phyloP scores from a whole-genome alignment of 2,113 vertebrate species.

The Hassar affinis region DNA sequence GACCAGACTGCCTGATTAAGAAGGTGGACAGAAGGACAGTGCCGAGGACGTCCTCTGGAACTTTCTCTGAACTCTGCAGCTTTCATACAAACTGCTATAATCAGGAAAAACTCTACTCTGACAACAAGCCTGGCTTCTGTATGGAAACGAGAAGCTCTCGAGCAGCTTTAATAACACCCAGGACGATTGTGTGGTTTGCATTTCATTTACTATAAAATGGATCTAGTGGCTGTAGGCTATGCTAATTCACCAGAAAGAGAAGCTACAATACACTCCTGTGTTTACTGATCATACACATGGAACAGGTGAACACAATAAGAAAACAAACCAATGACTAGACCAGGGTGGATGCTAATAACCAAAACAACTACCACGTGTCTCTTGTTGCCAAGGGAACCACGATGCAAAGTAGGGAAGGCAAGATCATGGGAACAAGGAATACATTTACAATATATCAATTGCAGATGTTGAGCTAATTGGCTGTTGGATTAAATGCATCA shows the following conservation, averaged over 20 bases:
- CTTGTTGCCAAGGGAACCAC: neutral
- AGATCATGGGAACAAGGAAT: neutral
- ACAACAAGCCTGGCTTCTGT: neutral
- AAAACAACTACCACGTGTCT: neutral
- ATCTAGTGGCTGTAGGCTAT: neutral
- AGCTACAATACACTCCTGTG: neutral
- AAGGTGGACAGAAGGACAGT: conserved; percentile 5
- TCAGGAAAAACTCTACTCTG: neutral
- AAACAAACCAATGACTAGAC: neutral
- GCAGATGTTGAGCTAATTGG: conserved; percentile 4
- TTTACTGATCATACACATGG: neutral
- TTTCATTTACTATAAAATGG: neutral
- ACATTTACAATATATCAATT: conserved; percentile 1
- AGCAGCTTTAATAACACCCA: neutral
- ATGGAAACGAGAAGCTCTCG: neutral
- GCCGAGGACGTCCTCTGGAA: neutral
- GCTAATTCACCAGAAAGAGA: conserved; percentile 11
- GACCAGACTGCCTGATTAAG: neutral
- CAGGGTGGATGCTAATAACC: too few relatives aligned
- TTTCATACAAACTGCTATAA: neutral
- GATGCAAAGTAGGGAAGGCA: neutral
- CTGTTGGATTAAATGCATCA: neutral
- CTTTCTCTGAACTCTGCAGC: neutral
- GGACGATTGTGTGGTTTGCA: neutral
- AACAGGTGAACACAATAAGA: neutral